Conservation (phyloP, 1,140 invertebrate species). For the Drosophila leontia region DNA sequence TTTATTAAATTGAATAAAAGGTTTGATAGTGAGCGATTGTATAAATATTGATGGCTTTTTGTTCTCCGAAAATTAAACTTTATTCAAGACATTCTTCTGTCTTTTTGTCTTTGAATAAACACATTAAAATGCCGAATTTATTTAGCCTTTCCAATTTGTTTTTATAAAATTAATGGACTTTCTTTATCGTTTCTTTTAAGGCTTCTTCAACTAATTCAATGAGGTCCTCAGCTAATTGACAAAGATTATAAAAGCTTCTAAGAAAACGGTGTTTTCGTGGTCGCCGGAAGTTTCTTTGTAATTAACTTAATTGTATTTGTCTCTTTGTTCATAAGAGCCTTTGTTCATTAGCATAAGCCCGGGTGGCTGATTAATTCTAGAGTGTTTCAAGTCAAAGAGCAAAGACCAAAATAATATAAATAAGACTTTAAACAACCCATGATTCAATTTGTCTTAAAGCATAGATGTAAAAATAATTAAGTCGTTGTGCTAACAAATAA, state of each 20-base stretch:
- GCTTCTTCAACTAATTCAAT: slow-evolving; percentile 2
- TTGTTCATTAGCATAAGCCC: slow-evolving; percentile 19
- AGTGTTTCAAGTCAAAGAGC: slow-evolving; percentile 3
- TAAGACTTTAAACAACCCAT: not conserved
- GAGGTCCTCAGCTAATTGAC: slow-evolving; percentile 19
- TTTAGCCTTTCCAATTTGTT: slow-evolving; percentile 1
- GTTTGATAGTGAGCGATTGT: not conserved
- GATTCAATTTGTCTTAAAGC: slow-evolving; percentile 33
- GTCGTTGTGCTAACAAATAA: slow-evolving; percentile 22
- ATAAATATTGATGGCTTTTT: not conserved
- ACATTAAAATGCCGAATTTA: not conserved
- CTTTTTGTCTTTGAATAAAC: not conserved
- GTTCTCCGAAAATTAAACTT: not conserved
- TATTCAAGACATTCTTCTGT: not conserved
- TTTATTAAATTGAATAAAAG: not conserved
- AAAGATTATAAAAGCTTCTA: slow-evolving; percentile 11
- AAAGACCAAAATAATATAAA: not conserved
- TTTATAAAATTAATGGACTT: slow-evolving; percentile 18
- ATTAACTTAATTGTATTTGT: slow-evolving; percentile 28
- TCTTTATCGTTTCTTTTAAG: not conserved
- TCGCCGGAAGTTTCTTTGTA: slow-evolving; percentile 7
- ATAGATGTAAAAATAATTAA: slow-evolving; percentile 43
- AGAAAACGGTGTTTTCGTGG: not conserved
- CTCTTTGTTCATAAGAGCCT: slow-evolving; percentile 10
- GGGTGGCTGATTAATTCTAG: slow-evolving; percentile 1